These are phyloP conservation scores for Gallirallus australis DNA, from an alignment of 2,797 vertebrate species.

Conservation along the genomic window DNA sequence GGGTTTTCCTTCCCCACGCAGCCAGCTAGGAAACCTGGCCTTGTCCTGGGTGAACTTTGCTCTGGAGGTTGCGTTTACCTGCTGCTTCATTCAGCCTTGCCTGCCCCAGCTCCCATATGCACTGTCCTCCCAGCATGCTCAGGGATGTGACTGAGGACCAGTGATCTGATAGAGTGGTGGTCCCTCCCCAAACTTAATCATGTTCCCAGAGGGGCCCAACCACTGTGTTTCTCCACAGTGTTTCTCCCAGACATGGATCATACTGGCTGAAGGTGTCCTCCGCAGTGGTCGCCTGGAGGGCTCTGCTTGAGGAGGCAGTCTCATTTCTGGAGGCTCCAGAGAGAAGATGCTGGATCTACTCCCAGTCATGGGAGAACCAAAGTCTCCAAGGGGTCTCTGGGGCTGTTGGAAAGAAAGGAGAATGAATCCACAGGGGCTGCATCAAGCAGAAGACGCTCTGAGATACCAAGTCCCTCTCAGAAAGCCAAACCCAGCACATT, in stretches of 20 bases:
- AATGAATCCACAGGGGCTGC: neutral
- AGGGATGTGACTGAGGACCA: neutral
- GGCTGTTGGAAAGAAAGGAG: constrained; percentile 72
- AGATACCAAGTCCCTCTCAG: neutral
- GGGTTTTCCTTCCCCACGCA: neutral
- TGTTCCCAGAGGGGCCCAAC: neutral
- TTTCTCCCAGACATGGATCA: neutral
- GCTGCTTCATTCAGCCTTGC: neutral
- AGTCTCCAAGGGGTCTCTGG: constrained; percentile 74
- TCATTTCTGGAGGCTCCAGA: constrained; percentile 65
- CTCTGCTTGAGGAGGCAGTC: constrained; percentile 72
- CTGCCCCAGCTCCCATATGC: neutral
- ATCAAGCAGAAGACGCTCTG: neutral
- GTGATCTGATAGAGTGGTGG: neutral
- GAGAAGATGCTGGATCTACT: constrained; percentile 72
- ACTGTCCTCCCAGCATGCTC: neutral
- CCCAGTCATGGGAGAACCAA: constrained; percentile 63
- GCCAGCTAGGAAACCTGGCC: neutral
- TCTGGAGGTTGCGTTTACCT: neutral
- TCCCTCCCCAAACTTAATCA: neutral
- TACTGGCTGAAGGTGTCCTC: constrained; percentile 79
- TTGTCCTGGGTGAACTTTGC: neutral
- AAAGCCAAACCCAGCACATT: neutral
- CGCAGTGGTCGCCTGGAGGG: constrained; percentile 53
- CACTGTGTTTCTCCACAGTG: neutral